phyloP scores from a whole-genome alignment of 2,797 vertebrate species.

The Meda fulgida region DNA sequence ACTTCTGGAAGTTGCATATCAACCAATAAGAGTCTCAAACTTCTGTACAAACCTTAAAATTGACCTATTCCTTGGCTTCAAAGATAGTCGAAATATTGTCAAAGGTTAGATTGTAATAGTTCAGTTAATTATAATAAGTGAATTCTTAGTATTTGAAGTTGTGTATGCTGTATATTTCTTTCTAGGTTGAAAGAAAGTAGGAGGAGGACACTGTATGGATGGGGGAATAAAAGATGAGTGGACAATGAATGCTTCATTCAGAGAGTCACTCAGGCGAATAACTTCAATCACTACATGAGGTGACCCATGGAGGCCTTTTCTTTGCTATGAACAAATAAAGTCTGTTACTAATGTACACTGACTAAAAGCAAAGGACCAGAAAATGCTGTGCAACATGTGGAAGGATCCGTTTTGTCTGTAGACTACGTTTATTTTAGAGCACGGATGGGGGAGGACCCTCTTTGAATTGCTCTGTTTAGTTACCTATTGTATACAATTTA shows the following conservation, averaged over 20 bases:
- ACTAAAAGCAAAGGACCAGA: conserved; percentile 45
- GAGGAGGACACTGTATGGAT: conserved; percentile 18
- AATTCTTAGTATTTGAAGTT: not conserved
- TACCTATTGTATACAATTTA: not conserved
- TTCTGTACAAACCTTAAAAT: not conserved
- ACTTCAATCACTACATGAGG: conserved; percentile 56
- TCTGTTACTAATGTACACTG: conserved; percentile 47
- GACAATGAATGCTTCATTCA: conserved; percentile 27
- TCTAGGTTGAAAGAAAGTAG: conserved; percentile 2
- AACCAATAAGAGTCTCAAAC: not conserved
- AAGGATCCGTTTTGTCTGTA: conserved; percentile 16
- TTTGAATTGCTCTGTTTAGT: not conserved
- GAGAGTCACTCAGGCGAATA: conserved; percentile 43
- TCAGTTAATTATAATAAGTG: not conserved
- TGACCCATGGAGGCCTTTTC: conserved; percentile 54
- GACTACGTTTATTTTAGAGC: not conserved
- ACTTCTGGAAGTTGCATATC: not conserved
- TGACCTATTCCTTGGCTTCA: not conserved
- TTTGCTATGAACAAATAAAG: conserved; percentile 48
- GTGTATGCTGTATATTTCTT: not conserved
- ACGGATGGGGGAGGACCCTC: no score
- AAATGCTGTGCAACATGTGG: conserved; percentile 40
- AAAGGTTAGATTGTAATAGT: not conserved
- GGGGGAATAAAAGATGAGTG: conserved; percentile 1
- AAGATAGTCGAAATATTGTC: not conserved